phyloP scores from a whole-genome alignment of 2,888 invertebrate genomes.

The Ligdia adustata region DNA sequence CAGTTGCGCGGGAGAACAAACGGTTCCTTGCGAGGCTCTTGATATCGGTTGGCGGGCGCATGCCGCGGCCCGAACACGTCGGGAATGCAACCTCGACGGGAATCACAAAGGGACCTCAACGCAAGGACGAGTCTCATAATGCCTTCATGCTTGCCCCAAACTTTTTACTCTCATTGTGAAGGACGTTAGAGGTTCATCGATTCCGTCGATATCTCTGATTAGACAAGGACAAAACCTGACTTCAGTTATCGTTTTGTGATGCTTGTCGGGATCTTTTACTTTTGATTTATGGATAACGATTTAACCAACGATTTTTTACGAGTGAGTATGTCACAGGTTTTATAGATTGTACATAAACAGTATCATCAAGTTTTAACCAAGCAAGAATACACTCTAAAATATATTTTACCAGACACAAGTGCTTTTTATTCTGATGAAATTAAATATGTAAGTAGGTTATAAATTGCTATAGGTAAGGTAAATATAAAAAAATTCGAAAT shows the following conservation, averaged over 20 bases:
- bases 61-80: constrained; percentile 40
- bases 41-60: constrained; percentile 34
- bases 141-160: constrained; percentile 45
- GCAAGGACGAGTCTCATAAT: constrained; percentile 71
- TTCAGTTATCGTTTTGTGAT: constrained; percentile 8
- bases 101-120: constrained; percentile 72
- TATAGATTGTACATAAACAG: no score
- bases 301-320: no score
- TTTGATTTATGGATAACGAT: no score
- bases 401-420: no score
- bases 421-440: neutral
- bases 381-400: no score
- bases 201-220: constrained; percentile 38
- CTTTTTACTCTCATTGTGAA: constrained; percentile 44
- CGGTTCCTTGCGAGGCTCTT: constrained; percentile 28
- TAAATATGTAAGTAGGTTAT: no score
- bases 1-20: constrained; percentile 29
- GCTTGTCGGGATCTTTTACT: neutral
- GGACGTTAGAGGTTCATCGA: constrained; percentile 42
- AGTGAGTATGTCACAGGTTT: no score
- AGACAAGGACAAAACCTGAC: constrained; percentile 22
- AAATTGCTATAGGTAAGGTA: no score
- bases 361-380: no score
- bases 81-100: constrained; percentile 75
- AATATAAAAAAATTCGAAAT: no score